Conservation (phyloP, 2,888 invertebrate genomes). For the Mesorhabditis spiculigera region DNA sequence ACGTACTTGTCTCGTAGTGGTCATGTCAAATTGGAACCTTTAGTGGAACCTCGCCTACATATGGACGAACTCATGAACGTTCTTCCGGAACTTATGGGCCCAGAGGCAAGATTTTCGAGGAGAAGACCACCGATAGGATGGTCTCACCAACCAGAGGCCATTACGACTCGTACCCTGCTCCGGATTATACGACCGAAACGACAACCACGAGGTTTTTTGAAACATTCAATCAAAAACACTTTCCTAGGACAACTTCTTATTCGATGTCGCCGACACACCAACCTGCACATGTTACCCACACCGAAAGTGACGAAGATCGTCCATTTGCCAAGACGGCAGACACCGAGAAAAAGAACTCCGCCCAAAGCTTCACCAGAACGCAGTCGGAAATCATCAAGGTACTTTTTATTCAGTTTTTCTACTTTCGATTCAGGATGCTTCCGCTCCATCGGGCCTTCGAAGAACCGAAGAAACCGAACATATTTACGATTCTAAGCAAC, state of each 20-base stretch:
- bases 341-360: conserved; percentile 9
- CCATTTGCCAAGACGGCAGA: background rate
- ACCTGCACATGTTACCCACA: background rate
- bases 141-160: background rate
- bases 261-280: background rate
- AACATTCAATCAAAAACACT: background rate
- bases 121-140: conserved; percentile 1
- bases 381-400: conserved; percentile 24
- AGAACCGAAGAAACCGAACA: conserved; percentile 32
- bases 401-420: background rate
- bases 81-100: background rate
- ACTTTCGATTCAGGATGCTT: conserved; percentile 3
- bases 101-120: background rate
- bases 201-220: conserved; percentile 9
- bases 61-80: conserved; percentile 3
- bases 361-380: conserved; percentile 27
- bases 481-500: conserved; percentile 23
- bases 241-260: background rate
- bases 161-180: background rate
- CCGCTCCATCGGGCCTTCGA: conserved; percentile 16
- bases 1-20: background rate
- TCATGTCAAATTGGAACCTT: background rate
- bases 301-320: conserved; percentile 15
- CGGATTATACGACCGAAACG: conserved; percentile 8
- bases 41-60: background rate